Evolutionary conservation across 2,797 vertebrate species (phyloP).

Genomic region (Lithobates sylvaticus): DNA sequence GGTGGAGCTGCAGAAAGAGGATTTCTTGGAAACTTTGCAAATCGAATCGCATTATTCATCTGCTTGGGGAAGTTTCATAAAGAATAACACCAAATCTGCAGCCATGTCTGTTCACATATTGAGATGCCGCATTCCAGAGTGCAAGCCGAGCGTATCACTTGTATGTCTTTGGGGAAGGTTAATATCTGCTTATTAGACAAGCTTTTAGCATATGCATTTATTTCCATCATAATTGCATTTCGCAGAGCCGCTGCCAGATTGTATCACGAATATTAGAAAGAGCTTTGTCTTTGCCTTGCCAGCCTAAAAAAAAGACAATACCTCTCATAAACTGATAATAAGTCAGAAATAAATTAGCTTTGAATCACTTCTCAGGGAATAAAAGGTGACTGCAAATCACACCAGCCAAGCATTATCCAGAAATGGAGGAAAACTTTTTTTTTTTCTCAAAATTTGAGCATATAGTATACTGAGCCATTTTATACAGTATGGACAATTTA

Average conservation of each 20-base stretch:
- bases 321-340: slow-evolving; percentile 34
- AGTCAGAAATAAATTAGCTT: slow-evolving; percentile 41
- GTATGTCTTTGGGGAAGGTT: slow-evolving; percentile 50
- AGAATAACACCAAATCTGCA: neutral
- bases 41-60: neutral
- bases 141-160: slow-evolving; percentile 29
- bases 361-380: neutral
- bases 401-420: neutral
- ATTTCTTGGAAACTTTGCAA: no score
- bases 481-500: neutral
- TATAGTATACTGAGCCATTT: neutral
- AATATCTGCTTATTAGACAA: slow-evolving; percentile 40
- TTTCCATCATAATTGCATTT: slow-evolving; percentile 41
- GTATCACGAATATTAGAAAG: slow-evolving; percentile 43
- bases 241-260: slow-evolving; percentile 30
- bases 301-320: slow-evolving; percentile 20
- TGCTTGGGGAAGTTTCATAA: neutral
- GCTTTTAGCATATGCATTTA: slow-evolving; percentile 29
- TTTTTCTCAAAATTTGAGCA: neutral
- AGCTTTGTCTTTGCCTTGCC: slow-evolving; percentile 16
- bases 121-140: neutral
- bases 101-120: neutral
- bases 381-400: slow-evolving; percentile 24
- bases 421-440: neutral
- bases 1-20: no score